phyloP scores from a whole-genome alignment of 2,888 invertebrate species.

The Folsomia manolachei region DNA sequence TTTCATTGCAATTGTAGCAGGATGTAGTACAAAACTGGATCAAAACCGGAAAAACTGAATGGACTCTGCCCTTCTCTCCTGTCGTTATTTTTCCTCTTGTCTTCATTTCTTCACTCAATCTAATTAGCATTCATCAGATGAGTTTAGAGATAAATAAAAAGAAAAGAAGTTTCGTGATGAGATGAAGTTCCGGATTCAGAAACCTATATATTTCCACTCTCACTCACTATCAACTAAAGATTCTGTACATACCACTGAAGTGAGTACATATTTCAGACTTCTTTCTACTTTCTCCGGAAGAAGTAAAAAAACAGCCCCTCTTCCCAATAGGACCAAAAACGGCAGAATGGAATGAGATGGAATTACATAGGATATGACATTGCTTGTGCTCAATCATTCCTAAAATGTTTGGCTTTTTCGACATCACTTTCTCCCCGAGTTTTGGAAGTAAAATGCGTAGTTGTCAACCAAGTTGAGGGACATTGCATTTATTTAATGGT shows the following conservation, averaged over 20 bases:
- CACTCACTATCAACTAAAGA: too few species aligned
- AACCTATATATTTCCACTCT: not conserved
- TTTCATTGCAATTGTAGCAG: too few species aligned
- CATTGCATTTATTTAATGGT: not conserved
- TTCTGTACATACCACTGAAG: too few species aligned
- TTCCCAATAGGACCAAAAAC: not conserved
- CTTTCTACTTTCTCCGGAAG: not conserved
- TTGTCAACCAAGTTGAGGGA: not conserved
- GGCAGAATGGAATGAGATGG: not conserved
- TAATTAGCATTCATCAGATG: conserved; percentile 40
- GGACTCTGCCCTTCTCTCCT: not conserved
- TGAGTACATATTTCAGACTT: not conserved
- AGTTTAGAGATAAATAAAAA: conserved; percentile 39
- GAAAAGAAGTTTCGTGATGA: conserved; percentile 21
- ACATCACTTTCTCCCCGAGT: not conserved
- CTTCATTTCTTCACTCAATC: conserved; percentile 24
- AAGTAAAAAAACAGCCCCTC: not conserved
- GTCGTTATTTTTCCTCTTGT: too few species aligned
- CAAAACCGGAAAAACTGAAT: conserved; percentile 6
- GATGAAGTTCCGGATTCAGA: conserved; percentile 14
- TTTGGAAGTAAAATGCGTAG: not conserved
- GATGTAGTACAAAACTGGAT: too few species aligned
- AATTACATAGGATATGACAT: not conserved
- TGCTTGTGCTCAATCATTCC: not conserved
- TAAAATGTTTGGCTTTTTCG: too few species aligned